A percentile compares a stretch with the other conserved stretches of the same genome.
Evolutionary conservation across 1,140 invertebrate species (phyloP).

Genomic region (Pogonomyrmex barbatus): DNA sequence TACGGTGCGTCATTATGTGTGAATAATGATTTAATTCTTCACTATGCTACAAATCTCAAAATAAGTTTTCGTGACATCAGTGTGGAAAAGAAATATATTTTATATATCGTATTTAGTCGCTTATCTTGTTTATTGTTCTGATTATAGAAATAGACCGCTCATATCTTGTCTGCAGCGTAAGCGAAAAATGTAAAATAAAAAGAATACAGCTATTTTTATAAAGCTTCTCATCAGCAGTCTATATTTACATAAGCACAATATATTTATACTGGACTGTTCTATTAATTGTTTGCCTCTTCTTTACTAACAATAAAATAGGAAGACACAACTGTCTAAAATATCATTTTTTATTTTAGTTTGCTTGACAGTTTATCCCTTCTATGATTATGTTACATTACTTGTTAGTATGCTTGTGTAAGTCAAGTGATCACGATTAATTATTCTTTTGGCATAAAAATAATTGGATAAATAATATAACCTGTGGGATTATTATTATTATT

Average conservation of each 20-base stretch:
- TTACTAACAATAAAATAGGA: no score
- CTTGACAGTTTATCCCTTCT: no score
- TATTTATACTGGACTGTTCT: no score
- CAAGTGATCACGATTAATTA: background rate
- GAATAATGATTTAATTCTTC: conserved; percentile 17
- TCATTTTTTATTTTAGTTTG: no score
- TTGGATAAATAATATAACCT: conserved; percentile 13
- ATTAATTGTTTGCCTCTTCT: no score
- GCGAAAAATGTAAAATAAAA: no score
- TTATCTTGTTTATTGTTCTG: background rate
- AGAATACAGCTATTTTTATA: no score
- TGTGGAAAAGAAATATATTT: background rate
- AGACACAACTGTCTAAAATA: no score
- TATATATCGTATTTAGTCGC: background rate
- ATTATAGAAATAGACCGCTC: no score
- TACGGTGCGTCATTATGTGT: conserved; percentile 50
- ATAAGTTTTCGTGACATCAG: background rate
- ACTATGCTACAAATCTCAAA: background rate
- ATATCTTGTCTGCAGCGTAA: no score
- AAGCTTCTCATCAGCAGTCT: no score
- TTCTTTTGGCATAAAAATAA: background rate
- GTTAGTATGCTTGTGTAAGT: background rate
- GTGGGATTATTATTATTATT: background rate
- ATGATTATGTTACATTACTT: background rate
- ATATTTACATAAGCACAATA: no score